Evolutionary conservation across 2,888 invertebrate genomes (phyloP).

Genomic region (Drosophila lacicola): DNA sequence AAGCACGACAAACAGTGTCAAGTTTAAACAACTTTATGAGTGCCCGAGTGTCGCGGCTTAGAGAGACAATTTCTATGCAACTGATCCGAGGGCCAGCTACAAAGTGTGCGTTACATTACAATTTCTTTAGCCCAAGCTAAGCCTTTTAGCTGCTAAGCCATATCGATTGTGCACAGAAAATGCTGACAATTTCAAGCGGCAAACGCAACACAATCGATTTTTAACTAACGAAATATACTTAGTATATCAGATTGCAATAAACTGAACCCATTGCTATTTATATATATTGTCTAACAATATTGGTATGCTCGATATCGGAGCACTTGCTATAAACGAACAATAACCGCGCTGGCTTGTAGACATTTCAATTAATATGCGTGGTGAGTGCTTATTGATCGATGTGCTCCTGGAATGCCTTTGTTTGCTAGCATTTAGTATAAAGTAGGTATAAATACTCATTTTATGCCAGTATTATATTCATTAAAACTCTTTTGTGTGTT

Average conservation of each 20-base stretch:
- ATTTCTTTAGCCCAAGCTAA: slow-evolving; percentile 25
- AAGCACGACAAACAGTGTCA: slow-evolving; percentile 62
- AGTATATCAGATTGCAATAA: slow-evolving; percentile 15
- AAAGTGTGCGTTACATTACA: slow-evolving; percentile 13
- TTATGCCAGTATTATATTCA: not conserved
- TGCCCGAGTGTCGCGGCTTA: slow-evolving; percentile 37
- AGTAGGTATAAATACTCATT: not conserved
- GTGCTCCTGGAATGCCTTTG: slow-evolving; percentile 30
- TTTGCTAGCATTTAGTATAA: not conserved
- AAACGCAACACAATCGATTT: slow-evolving; percentile 26
- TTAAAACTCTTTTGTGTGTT: not conserved
- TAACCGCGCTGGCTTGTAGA: slow-evolving; percentile 2
- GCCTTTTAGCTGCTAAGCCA: slow-evolving; percentile 38
- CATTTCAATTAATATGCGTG: slow-evolving; percentile 29
- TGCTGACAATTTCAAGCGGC: slow-evolving; percentile 2
- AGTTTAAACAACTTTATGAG: slow-evolving; percentile 66
- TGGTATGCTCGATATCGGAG: slow-evolving; percentile 36
- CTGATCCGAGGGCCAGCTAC: slow-evolving; percentile 16
- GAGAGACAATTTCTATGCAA: slow-evolving; percentile 15
- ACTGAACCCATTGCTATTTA: slow-evolving; percentile 35
- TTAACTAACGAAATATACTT: slow-evolving; percentile 4
- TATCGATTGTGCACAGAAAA: slow-evolving; percentile 23
- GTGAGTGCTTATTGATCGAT: slow-evolving; percentile 34
- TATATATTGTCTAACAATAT: slow-evolving; percentile 36
- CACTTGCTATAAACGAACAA: not conserved